Base-by-base conservation (phyloP, 1,140 invertebrate genomes). In the Ceratina japonica region DNA sequence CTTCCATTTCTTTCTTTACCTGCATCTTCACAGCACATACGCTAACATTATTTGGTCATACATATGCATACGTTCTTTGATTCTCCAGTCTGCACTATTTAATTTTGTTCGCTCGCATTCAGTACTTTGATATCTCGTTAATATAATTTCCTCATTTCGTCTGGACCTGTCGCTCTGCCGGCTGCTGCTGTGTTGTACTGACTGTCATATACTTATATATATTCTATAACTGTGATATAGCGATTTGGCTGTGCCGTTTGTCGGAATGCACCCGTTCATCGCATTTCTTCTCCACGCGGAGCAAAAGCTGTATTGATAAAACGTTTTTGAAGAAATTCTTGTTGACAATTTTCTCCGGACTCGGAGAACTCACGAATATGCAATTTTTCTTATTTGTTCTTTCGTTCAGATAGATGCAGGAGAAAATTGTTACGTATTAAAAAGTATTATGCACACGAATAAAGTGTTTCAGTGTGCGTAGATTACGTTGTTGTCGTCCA, bases 131-230 rank as follows among this genome's bases (percentile, higher is more conserved):
- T 74, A 78, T 54, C 59, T 49, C 68, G 69, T 82, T 80, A 49
- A 49, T 79, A 52, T 54, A 37, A 37, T 75, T 59, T 66, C 71
- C 65, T 66, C 77, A 51, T 75, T 54, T 22, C 15, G 54, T 66
- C 56, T 68, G 15, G 62, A 56, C n/a, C 54, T 56, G 15, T 56
- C 64, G 62, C 73, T 68, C 73, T 75, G 63, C 62, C 63, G 78
- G 63, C 78, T 80, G 78, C 75, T 78, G 69, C 75, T 78, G 68
- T 78, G 59, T 78, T 78, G 75, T 76, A 70, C 27, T 75, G 13
- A 62, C 58, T 78, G 59, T 78, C 75, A 71, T 58, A 63, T 51
- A 54, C 18, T 49, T 75, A 58, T 62, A 62, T 52, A 52, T 71
- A 44, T 13, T 61, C 16, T 56, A 66, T 59, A 8, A 72, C n/a